These are phyloP conservation scores for Dendrolimus punctatus DNA, from an alignment of 1,140 invertebrate species.

Conservation along the genomic window DNA sequence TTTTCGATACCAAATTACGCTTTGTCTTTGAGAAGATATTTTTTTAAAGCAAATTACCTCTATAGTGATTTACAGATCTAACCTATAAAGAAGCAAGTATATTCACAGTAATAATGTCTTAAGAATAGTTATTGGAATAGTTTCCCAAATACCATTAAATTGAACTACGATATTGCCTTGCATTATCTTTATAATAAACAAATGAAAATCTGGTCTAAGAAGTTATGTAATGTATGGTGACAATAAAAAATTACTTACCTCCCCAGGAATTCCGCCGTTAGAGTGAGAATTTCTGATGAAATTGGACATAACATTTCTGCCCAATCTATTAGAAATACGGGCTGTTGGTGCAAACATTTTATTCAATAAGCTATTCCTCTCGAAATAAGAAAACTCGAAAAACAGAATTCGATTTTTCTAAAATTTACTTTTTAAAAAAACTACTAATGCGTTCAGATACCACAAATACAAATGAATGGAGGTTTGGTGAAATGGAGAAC, in stretches of 20 bases:
- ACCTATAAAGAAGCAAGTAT: no score
- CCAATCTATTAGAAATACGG: conserved; percentile 55
- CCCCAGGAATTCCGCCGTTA: conserved; percentile 77
- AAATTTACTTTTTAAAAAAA: conserved; percentile 17
- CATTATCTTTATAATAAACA: no score
- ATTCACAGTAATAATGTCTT: no score
- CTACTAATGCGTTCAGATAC: conserved; percentile 37
- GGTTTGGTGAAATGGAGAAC: conserved; percentile 19
- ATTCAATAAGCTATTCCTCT: conserved; percentile 9
- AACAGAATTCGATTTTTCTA: conserved; percentile 18
- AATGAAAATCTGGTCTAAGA: no score
- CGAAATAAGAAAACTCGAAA: conserved; percentile 10
- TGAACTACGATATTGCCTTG: no score
- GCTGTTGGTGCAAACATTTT: conserved; percentile 57
- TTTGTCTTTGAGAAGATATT: no score
- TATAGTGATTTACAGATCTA: no score
- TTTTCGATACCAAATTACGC: no score
- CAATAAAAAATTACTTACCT: conserved; percentile 68
- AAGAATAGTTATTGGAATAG: no score
- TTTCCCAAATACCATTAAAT: no score
- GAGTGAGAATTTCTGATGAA: conserved; percentile 73
- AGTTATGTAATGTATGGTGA: no score
- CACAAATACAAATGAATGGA: conserved; percentile 8
- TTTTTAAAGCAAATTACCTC: no score
- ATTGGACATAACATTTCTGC: conserved; percentile 70